Conservation (phyloP, 2,797 vertebrate species). For the Eutrigla gurnardus region DNA sequence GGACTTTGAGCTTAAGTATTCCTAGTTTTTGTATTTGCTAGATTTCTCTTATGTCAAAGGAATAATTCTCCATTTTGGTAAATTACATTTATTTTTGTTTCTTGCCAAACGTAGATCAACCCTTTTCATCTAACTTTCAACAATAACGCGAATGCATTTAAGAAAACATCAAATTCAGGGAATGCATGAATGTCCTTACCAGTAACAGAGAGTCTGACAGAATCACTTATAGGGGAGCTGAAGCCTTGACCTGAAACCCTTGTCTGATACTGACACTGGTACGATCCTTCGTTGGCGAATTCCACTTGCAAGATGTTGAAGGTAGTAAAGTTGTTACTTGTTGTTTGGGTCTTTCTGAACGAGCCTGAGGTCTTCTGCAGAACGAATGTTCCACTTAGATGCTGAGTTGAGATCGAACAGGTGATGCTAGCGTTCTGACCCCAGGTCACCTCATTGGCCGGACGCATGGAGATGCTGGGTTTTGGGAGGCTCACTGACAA, state of each 20-base stretch:
- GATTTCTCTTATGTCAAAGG: too few species aligned
- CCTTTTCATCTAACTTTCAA: too few species aligned
- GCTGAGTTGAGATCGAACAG: background rate
- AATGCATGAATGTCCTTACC: background rate
- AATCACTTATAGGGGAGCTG: background rate
- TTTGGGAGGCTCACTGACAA: slow-evolving; percentile 5
- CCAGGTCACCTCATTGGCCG: slow-evolving; percentile 2
- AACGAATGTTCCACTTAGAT: slow-evolving; percentile 20
- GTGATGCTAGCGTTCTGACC: slow-evolving; percentile 15
- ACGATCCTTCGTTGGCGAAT: slow-evolving; percentile 10
- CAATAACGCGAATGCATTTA: too few species aligned
- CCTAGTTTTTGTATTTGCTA: too few species aligned
- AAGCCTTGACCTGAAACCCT: rapidly evolving
- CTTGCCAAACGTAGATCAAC: too few species aligned
- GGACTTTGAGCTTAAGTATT: too few species aligned
- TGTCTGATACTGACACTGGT: slow-evolving; percentile 27
- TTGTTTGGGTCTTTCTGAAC: background rate
- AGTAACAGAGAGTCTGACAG: slow-evolving; percentile 5
- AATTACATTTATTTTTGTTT: too few species aligned
- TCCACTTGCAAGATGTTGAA: background rate
- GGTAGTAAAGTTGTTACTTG: background rate
- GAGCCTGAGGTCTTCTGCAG: slow-evolving; percentile 8
- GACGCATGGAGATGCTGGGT: slow-evolving; percentile 23
- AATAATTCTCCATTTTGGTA: too few species aligned
- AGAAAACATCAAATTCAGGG: too few species aligned